These are phyloP conservation scores for Acrossocheilus fasciatus DNA, from an alignment of 2,797 vertebrate genomes.

Conservation along the genomic window DNA sequence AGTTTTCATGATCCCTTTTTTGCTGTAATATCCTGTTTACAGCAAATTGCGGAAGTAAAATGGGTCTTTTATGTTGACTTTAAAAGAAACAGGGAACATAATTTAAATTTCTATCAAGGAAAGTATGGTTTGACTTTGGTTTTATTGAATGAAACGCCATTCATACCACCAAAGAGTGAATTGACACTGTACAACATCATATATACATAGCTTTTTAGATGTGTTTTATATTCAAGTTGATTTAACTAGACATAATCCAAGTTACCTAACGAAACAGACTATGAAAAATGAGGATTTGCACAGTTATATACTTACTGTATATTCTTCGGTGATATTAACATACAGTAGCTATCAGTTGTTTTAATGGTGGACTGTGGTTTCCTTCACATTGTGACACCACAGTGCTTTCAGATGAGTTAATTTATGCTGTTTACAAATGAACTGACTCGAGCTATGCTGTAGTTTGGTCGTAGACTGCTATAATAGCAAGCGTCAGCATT, in stretches of 20 bases:
- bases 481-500: slow-evolving; percentile 61
- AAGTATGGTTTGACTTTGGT: not conserved
- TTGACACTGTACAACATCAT: slow-evolving; percentile 23
- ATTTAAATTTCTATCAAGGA: not conserved
- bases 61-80: not conserved
- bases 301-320: slow-evolving; percentile 41
- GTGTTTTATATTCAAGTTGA: slow-evolving; percentile 59
- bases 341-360: slow-evolving; percentile 2
- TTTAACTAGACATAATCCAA: slow-evolving; percentile 60
- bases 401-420: slow-evolving; percentile 52
- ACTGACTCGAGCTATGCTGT: slow-evolving; percentile 60
- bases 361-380: slow-evolving; percentile 45
- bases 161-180: not conserved
- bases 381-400: slow-evolving; percentile 23
- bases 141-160: not conserved
- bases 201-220: not conserved
- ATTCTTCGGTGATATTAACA: slow-evolving; percentile 21
- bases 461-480: slow-evolving; percentile 36
- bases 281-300: slow-evolving; percentile 37
- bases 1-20: not conserved
- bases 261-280: slow-evolving; percentile 4
- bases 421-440: slow-evolving; percentile 63
- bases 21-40: not conserved
- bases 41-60: not conserved
- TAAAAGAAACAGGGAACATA: slow-evolving; percentile 15